Base-by-base conservation (phyloP, 2,888 invertebrate species). In the Chromoteleia sp. region DNA sequence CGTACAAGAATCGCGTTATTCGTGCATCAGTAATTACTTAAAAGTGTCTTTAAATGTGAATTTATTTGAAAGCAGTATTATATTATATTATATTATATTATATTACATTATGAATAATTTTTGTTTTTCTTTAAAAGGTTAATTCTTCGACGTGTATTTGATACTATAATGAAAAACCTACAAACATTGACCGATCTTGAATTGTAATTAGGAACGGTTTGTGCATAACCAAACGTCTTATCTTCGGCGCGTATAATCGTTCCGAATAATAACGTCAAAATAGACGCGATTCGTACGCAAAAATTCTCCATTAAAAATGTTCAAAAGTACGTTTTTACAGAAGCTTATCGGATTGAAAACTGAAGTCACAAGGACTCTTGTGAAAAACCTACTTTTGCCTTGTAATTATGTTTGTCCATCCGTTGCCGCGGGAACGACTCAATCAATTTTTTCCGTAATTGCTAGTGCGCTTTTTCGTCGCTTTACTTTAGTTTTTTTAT, bases 401-500 rank as follows among this genome's bases (percentile, higher is more conserved):
- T 61, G 45, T 67, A 61, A 81, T 75, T 70, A 78, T 91, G 91
- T 91, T 91, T 91, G 91, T 50, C 85, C 86, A 86, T 85, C 83
- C 86, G 91, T 91, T 90, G 90, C 90, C 90, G 85, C 89, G 90
- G 91, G 87, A 90, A 91, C 86, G 89, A 88, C 88, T 88, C 88
- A 88, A 90, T 90, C 91, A 90, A 89, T 89, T 84, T 79, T 82
- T 86, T 65, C 67, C 36, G 15, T 68, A 80, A 80, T 73, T 74
- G 67, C 15, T 33, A 48, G 45, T 29, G 2, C 45, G 41, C 25
- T 52, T 67, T 59, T 73, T 67, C 10, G 45, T 48, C 36, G 0
- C 33, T 48, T 25, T 14, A 33, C 10, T 33, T 33, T 25, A 6
- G 7, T 4, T 54, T 36, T 6, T 25, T 71, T 71, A 14, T 52